phyloP scores from a whole-genome alignment of 2,797 vertebrate species.

The Parauchenoglanis ngamensis region DNA sequence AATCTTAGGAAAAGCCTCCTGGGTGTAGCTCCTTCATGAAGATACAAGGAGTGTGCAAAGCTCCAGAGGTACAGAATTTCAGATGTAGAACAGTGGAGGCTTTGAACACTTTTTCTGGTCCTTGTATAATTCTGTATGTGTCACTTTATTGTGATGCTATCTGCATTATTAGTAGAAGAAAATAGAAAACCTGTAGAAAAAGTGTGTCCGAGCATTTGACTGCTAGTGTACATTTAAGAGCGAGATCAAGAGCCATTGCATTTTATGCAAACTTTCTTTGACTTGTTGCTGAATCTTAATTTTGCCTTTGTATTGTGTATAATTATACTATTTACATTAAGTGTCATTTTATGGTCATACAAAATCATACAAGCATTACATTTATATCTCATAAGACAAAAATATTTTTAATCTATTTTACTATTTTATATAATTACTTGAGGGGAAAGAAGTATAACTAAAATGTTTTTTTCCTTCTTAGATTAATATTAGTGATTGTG shows the following conservation, averaged over 20 bases:
- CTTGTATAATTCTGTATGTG: not conserved
- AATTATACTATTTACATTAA: conserved; percentile 9
- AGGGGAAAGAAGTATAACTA: not conserved
- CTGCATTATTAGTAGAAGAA: not conserved
- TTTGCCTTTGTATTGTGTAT: not conserved
- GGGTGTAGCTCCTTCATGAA: not conserved
- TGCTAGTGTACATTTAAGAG: not conserved
- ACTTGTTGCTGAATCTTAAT: conserved; percentile 11
- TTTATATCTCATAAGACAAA: conserved; percentile 13
- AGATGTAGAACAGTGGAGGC: not conserved
- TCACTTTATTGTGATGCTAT: not conserved
- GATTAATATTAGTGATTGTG: not conserved
- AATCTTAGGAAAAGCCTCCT: not conserved
- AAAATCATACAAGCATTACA: conserved; percentile 8
- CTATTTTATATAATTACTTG: conserved; percentile 5
- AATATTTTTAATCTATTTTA: conserved; percentile 18
- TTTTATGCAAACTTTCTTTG: not conserved
- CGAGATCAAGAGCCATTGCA: not conserved
- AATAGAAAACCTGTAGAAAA: not conserved
- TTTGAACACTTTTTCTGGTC: not conserved
- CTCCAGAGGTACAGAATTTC: not conserved
- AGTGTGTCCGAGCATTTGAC: not conserved
- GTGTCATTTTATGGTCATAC: not conserved
- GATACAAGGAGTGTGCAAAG: not conserved
- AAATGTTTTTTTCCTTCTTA: conserved; percentile 6